Base-by-base conservation (phyloP, 2,113 vertebrate genomes). In the Notarius quadriscutis region DNA sequence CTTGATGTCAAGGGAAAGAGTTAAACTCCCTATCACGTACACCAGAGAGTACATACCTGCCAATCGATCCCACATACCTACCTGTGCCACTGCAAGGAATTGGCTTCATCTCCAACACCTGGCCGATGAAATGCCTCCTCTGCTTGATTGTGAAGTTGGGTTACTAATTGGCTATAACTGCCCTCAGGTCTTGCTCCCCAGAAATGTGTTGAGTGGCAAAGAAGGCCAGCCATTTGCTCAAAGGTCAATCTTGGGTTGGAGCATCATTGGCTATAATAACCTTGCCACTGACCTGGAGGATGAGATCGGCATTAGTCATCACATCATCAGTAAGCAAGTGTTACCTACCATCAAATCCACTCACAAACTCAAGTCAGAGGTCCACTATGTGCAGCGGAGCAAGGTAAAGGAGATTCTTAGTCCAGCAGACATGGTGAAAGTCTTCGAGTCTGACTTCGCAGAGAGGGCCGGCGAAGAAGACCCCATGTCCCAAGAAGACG, bases 11-110 rank as follows among this genome's bases (percentile, higher is more conserved):
- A 22, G 83, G 6, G 51, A 11, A 25, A 88, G 30, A 82, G 85
- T 91, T 53, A 55, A 72, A 27, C 81, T 90, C 17, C 81, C 81
- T 78, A 65, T 17, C 14, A 86, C 87, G 18, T 91, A 87, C 7
- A 86, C 87, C 12, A 81, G 87, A 60, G 75, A 91, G 1, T 91
- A 86, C 2, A 91, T 89, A 78, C 86, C 85, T 15, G 80, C 83
- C 9, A 89, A 91, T 22, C 86, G 30, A 69, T 69, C 71, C 30
- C 87, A 91, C 63, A 91, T 89, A 65, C 81, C 84, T 51, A 90
- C 89, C 50, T 12, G 74, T 88, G 51, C 67, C 25, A 88, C 25
- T 0, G 65, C 87, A 18, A 87, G n/a, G 51, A 34, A 14, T 5
- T 87, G 81, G 86, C 30, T 53, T 67, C 78, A 82, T 25, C 22